A percentile compares a stretch with the other conserved stretches of the same genome.
Evolutionary conservation across 2,797 vertebrate species (phyloP).

Genomic region (Danio tinwini): DNA sequence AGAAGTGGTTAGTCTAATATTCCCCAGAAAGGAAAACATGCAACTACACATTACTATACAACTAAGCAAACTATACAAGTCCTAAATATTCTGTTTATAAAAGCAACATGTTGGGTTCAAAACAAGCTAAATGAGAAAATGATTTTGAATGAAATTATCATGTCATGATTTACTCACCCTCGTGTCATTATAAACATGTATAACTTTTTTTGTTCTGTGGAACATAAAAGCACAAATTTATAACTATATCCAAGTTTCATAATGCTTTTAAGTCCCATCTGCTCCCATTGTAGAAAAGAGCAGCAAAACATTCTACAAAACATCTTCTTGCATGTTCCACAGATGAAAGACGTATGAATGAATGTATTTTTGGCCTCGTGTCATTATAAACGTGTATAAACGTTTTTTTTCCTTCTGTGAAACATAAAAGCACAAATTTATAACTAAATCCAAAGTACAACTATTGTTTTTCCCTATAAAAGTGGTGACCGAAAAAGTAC

Average conservation of each 20-base stretch:
- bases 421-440: background rate
- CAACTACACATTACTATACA: background rate
- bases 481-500: background rate
- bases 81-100: background rate
- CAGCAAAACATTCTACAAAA: too few species aligned
- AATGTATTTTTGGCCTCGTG: slow-evolving; percentile 14
- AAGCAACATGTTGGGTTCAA: slow-evolving; percentile 26
- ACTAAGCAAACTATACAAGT: background rate
- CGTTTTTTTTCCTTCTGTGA: background rate
- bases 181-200: background rate
- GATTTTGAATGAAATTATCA: background rate
- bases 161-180: background rate
- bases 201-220: background rate
- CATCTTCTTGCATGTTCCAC: too few species aligned
- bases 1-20: background rate
- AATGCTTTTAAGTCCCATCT: too few species aligned
- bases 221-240: background rate
- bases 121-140: background rate
- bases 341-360: background rate
- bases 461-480: background rate
- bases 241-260: too few species aligned
- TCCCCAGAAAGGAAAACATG: background rate
- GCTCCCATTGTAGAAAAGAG: too few species aligned
- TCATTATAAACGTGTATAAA: background rate
- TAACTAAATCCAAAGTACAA: slow-evolving; percentile 1